Evolutionary conservation across 1,140 invertebrate genomes (phyloP), one percentile per base, ranked within the genome.

Genomic region (Drosophila kikkawai): DNA sequence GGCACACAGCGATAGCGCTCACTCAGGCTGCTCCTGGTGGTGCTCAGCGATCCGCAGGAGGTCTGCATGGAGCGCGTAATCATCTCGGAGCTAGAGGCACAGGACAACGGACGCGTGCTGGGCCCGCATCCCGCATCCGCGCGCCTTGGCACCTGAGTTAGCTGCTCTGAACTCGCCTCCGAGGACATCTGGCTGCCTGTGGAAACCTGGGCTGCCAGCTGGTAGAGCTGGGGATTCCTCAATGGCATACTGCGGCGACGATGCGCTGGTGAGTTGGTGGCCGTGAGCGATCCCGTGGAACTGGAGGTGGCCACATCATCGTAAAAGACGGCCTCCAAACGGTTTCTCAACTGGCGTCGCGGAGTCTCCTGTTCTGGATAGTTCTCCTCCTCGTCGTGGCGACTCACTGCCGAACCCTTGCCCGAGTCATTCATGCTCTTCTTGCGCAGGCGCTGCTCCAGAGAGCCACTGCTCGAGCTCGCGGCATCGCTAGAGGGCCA

Each of bases 51-150:
- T 11, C 91, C 91, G 48, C 85, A 91, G 4, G 95, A 95, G 3
- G 96, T 96, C 93, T 97, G 96, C 91, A 96, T 96, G 81, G 95
- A 96, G 87, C 95, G 95, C 75, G 96, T 96, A 61, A 95, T 94
- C 59, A 95, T 94, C 79, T 95, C 94, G 4, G 94, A 92, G 37
- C 84, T 92, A 42, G 91, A 92, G 47, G 91, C 83, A 15, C 79
- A 90, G 9, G 91, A 92, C 29, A 91, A 29, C 1, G 83, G 84
- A 15, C 91, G 79, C 8, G 66, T 63, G 47, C 64, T 59, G 8
- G 44, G 32, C 8, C 58, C 64, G n/a, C 70, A 68, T 19, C 80
- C 60, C 3, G 74, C 29, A 19, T 84, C 80, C 34, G 41, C 61
- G 2, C 81, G 69, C 11, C 66, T 60, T 12, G 82, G 80, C 36